Evolutionary conservation across 2,113 vertebrate species (phyloP), one percentile per base, ranked within the genome.

Genomic region (Verasper variegatus): DNA sequence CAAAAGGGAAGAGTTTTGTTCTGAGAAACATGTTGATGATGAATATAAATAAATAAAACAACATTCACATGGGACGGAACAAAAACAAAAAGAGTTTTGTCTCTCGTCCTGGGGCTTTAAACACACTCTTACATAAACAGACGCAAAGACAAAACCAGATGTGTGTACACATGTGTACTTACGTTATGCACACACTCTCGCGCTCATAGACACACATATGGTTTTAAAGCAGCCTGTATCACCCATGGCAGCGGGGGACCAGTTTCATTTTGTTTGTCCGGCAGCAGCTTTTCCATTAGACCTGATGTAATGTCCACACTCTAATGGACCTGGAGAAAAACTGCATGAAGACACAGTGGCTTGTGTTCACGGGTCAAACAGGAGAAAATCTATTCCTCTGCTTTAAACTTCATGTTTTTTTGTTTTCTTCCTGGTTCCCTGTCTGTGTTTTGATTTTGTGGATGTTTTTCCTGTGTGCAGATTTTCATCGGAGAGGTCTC

Each of bases 401-500:
- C 40, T 12, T 13, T 42, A 11, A 13, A 11, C 40, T 13, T 12
- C 11, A 0, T 42, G 40, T 3, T 42, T 56, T 40, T 11, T 40
- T 12, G 12, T 42, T 42, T 60, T 73, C 27, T 11, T 24, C n/a
- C 8, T 52, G 20, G 13, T 71, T 37, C 62, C 3, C 57, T 60
- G 11, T 24, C n/a, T n/a, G n/a, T n/a, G n/a, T n/a, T n/a, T 42
- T 9, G 31, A 45, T 8, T 52, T 58, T 52, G 3, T n/a, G 3
- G 7, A 56, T 55, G 3, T 45, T 4, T 76, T 23, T 55, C 55
- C 55, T 20, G 5, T 64, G 1, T 64, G 42, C 74, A 99, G 98
- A 99, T 99, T 89, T 98, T 99, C 90, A 95, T 98, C 54, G 98
- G 98, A 31, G 98, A 99, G 82, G 93, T 99, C 88, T 96, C 96